A percentile compares a stretch with the other conserved stretches of the same genome.
These are phyloP conservation scores for Pandion haliaetus DNA, from an alignment of 2,113 vertebrate species.

Conservation along the genomic window DNA sequence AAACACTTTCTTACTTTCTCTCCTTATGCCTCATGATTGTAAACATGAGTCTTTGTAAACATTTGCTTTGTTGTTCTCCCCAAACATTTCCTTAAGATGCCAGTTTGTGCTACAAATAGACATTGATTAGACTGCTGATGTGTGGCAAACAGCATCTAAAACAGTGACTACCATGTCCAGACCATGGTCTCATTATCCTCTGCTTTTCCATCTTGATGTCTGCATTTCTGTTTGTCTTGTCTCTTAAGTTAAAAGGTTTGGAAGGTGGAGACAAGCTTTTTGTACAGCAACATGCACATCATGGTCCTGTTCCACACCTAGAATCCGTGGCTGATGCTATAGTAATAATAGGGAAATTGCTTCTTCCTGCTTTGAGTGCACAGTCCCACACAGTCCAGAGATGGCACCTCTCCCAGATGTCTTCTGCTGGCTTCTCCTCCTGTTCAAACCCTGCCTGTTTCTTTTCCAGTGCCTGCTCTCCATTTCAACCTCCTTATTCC, in stretches of 20 bases:
- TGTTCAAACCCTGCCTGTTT: not conserved
- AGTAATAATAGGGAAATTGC: not conserved
- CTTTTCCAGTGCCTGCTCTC: rapidly evolving
- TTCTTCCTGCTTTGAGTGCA: not conserved
- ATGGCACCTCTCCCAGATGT: not conserved
- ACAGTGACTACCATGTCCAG: not conserved
- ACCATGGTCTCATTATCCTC: not conserved
- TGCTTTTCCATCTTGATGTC: not conserved
- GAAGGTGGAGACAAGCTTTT: not conserved
- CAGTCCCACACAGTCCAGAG: not conserved
- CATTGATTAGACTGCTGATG: not conserved
- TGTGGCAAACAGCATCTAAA: not conserved
- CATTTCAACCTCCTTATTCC: not conserved
- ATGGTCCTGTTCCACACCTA: not conserved
- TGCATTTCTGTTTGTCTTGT: not conserved
- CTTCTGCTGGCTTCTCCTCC: not conserved
- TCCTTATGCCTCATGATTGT: not conserved
- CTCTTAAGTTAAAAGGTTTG: not conserved
- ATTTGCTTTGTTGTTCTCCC: not conserved
- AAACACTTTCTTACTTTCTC: not conserved
- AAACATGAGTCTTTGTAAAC: not conserved
- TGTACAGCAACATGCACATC: not conserved
- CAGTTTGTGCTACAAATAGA: not conserved
- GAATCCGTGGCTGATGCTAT: not conserved
- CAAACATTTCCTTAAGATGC: not conserved